Evolutionary conservation across 2,797 vertebrate genomes (phyloP).

Genomic region (Chromobotia macracanthus): DNA sequence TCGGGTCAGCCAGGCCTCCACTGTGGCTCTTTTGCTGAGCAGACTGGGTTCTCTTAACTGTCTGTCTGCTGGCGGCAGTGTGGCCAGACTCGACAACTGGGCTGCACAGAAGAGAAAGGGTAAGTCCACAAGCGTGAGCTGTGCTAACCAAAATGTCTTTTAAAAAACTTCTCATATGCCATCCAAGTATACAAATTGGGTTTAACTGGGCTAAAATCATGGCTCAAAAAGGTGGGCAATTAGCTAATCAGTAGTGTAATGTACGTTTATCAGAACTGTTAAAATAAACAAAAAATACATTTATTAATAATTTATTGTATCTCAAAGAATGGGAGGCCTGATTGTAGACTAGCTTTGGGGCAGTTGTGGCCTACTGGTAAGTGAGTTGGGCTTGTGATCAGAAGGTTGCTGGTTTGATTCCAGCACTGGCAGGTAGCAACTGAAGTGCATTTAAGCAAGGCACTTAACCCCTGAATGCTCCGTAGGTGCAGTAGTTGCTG

Average conservation of each 20-base stretch:
- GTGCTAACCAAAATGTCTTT: not conserved
- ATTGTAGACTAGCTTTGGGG: not conserved
- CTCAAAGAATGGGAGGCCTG: not conserved
- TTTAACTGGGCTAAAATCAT: too few species aligned
- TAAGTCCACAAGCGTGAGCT: constrained; percentile 1
- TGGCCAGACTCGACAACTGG: constrained; percentile 86
- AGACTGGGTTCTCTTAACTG: constrained; percentile 85
- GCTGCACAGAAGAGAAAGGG: constrained; percentile 69
- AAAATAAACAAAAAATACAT: not conserved
- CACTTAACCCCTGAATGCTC: too few species aligned
- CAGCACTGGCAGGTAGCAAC: too few species aligned
- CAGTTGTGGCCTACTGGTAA: too few species aligned
- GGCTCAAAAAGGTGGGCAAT: not conserved
- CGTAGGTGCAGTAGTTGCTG: too few species aligned
- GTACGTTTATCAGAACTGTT: too few species aligned
- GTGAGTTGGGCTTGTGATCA: too few species aligned
- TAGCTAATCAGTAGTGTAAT: not conserved
- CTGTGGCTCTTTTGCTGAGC: constrained; percentile 88
- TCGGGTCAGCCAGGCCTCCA: constrained; percentile 91
- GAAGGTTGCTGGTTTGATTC: too few species aligned
- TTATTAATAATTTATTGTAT: not conserved
- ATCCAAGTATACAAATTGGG: too few species aligned
- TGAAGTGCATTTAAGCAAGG: too few species aligned
- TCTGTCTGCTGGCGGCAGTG: constrained; percentile 84
- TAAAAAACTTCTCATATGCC: too few species aligned